Evolutionary conservation across 2,113 vertebrate genomes (phyloP), one percentile per base, ranked within the genome.

Genomic region (Poecilia latipinna): DNA sequence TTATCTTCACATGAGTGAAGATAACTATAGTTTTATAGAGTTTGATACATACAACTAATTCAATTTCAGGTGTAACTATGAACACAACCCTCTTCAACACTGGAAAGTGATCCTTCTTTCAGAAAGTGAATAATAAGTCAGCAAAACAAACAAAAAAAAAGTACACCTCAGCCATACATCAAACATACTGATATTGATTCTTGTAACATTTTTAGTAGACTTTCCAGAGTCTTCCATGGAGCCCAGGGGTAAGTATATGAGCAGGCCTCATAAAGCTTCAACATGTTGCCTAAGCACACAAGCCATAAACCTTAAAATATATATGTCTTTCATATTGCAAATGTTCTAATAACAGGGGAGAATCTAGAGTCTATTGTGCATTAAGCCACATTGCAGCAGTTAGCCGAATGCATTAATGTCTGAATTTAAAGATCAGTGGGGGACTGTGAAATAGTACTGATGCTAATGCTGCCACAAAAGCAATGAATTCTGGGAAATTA

Each of bases 21-120:
- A 39, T 13, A 7, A 8, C 13, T 11, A 61, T 75, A 73, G 32
- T 10, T 39, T 64, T 31, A 35, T 11, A 68, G 42, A 68, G 13
- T 32, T 26, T 2, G 15, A 39, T 6, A 31, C n/a, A 33, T 37
- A 12, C 22, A 68, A 51, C 7, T 26, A 48, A 67, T 44, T 3
- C 42, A 62, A 72, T 2, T 57, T 48, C 60, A 51, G 67, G 48
- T 70, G 70, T 12, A 70, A 70, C 72, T 80, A 74, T 84, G 70
- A n/a, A n/a, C n/a, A n/a, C n/a, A n/a, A n/a, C n/a, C n/a, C n/a
- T n/a, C n/a, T n/a, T n/a, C n/a, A n/a, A 74, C 69, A 78, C 82
- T 82, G 75, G 83, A 76, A 86, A 76, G 61, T 12, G 67, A 61
- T 57, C 28, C 65, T 74, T 65, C 71, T 85, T 32, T 68, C 54